Base-by-base conservation (phyloP, 1,140 invertebrate species). In the Anadara kagoshimensis region DNA sequence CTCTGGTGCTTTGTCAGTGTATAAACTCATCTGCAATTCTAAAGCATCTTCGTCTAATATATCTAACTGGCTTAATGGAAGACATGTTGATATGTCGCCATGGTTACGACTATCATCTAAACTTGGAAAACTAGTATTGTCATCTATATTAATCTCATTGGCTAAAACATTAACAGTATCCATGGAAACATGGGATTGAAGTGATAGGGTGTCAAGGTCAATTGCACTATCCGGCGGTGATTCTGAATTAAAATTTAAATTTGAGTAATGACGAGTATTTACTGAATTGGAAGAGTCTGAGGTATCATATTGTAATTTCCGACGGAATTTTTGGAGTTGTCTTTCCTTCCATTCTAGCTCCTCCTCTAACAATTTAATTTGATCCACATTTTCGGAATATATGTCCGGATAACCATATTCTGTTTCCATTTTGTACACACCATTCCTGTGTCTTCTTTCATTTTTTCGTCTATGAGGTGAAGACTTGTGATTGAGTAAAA, bases 141-240 rank as follows among this genome's bases (percentile, higher is more conserved):
- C 29, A 36, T 36, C 29, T 36, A 7, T 36, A 36, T 7, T 36
- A 36, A 36, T 36, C 29, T 36, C 29, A 36, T 7, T 36, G 7
- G 29, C 7, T 36, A 36, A 36, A 36, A 36, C 29, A 36, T 36
- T 36, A 36, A 36, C 29, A 36, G 11, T 66, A 41, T 65, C 73
- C 47, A 22, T 24, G 22, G 73, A 69, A 29, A 53, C 45, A 54
- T 26, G 41, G 22, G 73, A 75, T 49, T 75, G 67, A 12, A 70
- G 54, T 26, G 73, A 75, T 12, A 68, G 66, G 12, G 73, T 58
- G 26, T 75, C 73, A 0, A 75, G 18, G 54, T 75, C 73, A 41
- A 75, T 75, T 49, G 73, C 73, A 70, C 73, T 75, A 45, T 75
- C 73, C 10, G 73, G 68, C 22, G 63, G 54, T 11, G 73, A 75